Evolutionary conservation across 1,140 invertebrate genomes (phyloP).

Genomic region (Goniozus legneri): DNA sequence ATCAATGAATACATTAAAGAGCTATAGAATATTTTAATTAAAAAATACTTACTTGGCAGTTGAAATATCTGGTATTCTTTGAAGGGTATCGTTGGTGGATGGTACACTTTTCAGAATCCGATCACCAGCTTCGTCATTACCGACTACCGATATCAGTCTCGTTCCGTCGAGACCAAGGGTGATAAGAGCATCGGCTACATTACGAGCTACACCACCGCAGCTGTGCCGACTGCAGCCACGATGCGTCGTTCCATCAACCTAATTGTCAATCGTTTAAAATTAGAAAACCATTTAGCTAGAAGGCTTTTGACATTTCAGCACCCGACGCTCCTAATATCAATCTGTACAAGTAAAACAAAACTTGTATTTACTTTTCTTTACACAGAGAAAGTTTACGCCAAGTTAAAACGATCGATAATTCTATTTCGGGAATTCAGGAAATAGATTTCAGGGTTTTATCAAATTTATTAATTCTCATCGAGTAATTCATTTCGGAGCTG

Average conservation of each 20-base stretch:
- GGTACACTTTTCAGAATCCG: conserved; percentile 53
- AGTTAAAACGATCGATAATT: too few relatives aligned
- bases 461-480: too few relatives aligned
- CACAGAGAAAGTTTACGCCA: too few relatives aligned
- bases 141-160: conserved; percentile 77
- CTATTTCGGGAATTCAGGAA: too few relatives aligned
- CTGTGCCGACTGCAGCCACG: conserved; percentile 60
- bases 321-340: too few relatives aligned
- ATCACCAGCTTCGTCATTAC: conserved; percentile 62
- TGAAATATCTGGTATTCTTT: conserved; percentile 35
- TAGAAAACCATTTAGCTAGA: too few relatives aligned
- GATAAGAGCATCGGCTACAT: conserved; percentile 81
- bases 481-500: too few relatives aligned
- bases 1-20: background rate
- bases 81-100: conserved; percentile 37
- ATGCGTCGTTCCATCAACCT: conserved; percentile 79
- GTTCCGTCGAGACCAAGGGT: conserved; percentile 64
- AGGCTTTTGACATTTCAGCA: too few relatives aligned
- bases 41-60: conserved; percentile 43
- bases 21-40: conserved; percentile 3
- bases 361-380: too few relatives aligned
- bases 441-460: too few relatives aligned
- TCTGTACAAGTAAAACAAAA: too few relatives aligned
- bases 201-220: conserved; percentile 85
- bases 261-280: too few relatives aligned